Percentiles rank a stretch among this genome's conserved stretches.
These are phyloP conservation scores for Tenthredo livida DNA, from an alignment of 2,888 invertebrate species.

Conservation along the genomic window DNA sequence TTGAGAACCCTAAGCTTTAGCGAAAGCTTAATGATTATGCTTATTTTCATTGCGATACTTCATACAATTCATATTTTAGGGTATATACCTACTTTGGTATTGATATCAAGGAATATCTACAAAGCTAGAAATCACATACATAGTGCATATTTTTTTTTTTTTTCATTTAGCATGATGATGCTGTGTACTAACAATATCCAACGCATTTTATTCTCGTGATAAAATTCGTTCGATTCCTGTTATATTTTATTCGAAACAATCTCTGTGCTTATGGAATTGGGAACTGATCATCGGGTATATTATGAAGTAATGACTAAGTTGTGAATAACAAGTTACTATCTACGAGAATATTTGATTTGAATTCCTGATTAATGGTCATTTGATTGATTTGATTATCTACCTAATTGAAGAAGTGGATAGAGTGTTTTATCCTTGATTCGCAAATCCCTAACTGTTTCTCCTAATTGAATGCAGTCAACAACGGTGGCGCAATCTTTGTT, in stretches of 20 bases:
- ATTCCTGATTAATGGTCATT: neutral
- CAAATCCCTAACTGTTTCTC: conserved; percentile 57
- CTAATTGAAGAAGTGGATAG: conserved; percentile 2
- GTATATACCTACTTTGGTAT: neutral
- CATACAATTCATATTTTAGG: neutral
- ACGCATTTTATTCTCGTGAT: neutral
- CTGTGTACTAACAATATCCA: conserved; percentile 12
- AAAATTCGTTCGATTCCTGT: neutral
- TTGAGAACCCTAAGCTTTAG: conserved; percentile 14
- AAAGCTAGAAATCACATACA: neutral
- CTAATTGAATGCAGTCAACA: conserved; percentile 70
- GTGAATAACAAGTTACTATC: neutral
- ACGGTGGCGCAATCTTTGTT: conserved; percentile 70
- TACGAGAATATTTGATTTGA: neutral
- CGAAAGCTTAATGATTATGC: conserved; percentile 15
- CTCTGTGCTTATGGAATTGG: neutral
- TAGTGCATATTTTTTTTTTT: neutral
- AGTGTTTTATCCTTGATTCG: conserved; percentile 57
- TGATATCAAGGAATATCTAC: neutral
- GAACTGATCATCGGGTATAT: too few species aligned
- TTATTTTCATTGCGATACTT: neutral
- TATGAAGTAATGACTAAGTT: neutral
- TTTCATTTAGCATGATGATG: conserved; percentile 2
- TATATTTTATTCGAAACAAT: conserved; percentile 7
- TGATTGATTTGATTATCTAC: neutral